phyloP scores from a whole-genome alignment of 1,140 invertebrate species.

The Trichonephila clavata region DNA sequence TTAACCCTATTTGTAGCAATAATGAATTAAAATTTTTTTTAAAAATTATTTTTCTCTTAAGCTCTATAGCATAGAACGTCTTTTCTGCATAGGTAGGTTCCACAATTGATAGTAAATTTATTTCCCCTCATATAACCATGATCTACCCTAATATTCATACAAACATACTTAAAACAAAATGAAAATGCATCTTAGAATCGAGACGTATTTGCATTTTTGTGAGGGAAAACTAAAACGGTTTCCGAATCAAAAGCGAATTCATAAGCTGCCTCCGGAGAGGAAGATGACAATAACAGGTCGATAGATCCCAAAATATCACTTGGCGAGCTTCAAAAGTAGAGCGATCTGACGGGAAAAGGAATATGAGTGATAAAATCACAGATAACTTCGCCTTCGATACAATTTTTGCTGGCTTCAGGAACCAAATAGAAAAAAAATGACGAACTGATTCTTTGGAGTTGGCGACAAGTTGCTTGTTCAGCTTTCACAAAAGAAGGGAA shows the following conservation, averaged over 20 bases:
- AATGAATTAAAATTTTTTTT: no score
- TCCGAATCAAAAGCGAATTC: constrained; percentile 13
- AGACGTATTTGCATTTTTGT: not conserved
- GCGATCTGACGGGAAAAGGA: not conserved
- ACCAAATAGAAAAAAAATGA: not conserved
- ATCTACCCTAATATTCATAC: no score
- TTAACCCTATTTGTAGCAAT: no score
- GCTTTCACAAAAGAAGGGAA: not conserved
- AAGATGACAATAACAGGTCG: constrained; percentile 48
- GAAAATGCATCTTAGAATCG: not conserved
- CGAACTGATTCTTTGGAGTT: not conserved
- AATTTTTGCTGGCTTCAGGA: not conserved
- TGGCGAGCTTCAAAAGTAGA: not conserved
- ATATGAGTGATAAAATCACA: not conserved
- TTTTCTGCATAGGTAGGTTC: no score
- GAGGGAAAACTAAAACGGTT: not conserved
- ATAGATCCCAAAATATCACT: constrained; percentile 28
- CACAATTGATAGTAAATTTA: no score
- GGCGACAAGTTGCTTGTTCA: constrained; percentile 27
- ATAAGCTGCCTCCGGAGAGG: not conserved
- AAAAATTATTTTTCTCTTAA: no score
- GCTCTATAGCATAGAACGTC: no score
- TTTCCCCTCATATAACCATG: no score
- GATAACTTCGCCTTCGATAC: not conserved
- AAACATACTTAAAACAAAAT: not conserved